Evolutionary conservation across 2,888 invertebrate species (phyloP).

Genomic region (Phyto melanocephala): DNA sequence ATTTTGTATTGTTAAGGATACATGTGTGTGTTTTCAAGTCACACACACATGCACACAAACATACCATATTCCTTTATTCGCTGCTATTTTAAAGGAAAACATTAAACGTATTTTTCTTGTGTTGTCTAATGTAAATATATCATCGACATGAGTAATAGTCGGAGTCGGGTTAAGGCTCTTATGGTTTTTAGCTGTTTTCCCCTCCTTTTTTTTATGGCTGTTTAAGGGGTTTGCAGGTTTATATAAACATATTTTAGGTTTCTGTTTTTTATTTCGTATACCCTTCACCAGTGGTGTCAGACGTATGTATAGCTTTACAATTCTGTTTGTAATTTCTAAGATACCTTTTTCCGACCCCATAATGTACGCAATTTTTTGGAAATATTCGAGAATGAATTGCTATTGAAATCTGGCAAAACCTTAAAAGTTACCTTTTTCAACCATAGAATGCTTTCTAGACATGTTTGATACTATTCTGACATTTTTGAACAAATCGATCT

Average conservation of each 20-base stretch:
- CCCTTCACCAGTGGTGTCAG: too few species aligned
- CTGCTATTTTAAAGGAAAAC: slow-evolving; percentile 36
- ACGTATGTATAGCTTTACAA: too few species aligned
- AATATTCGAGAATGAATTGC: too few species aligned
- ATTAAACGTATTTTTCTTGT: slow-evolving; percentile 55
- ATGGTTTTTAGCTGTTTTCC: slow-evolving; percentile 39
- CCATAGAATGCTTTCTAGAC: too few species aligned
- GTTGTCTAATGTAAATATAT: slow-evolving; percentile 59
- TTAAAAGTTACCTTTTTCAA: too few species aligned
- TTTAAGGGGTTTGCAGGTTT: slow-evolving; percentile 42
- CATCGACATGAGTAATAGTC: slow-evolving; percentile 63
- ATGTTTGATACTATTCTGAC: too few species aligned
- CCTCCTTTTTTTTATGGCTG: slow-evolving; percentile 9
- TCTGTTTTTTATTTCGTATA: background rate
- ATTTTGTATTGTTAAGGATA: slow-evolving; percentile 45
- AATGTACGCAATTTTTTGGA: too few species aligned
- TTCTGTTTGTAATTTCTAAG: too few species aligned
- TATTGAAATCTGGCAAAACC: too few species aligned
- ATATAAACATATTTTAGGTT: slow-evolving; percentile 53
- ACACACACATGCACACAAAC: background rate
- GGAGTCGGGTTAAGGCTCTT: slow-evolving; percentile 53
- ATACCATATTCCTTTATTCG: slow-evolving; percentile 32
- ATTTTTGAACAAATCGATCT: too few species aligned
- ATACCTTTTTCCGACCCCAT: too few species aligned
- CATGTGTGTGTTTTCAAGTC: background rate